Evolutionary conservation across 2,113 vertebrate genomes (phyloP), one percentile per base, ranked within the genome.

Genomic region (Falcunculus frontatus): DNA sequence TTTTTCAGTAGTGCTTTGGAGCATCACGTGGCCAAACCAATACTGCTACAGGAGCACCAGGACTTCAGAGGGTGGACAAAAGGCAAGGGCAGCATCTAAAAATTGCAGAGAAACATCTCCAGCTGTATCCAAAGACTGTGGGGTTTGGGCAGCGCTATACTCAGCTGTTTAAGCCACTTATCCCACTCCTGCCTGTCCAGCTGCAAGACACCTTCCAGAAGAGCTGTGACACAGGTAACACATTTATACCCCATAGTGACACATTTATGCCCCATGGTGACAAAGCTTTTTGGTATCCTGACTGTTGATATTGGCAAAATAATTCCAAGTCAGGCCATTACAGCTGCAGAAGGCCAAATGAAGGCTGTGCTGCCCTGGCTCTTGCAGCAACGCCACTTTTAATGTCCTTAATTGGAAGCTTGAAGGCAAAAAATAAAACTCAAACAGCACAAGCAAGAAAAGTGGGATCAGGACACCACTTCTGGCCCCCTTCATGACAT

Each of bases 261-360:
- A 37, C 16, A 12, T 42, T 10, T 5, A 30, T 3, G 11, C 6
- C 12, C 32, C 6, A 41, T 0, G 7, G 41, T 4, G 16, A 57
- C 46, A 27, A 3, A 70, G 20, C 41, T 59, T 32, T 11, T 49
- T 42, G 33, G 6, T 8, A 27, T 13, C 81, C 57, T 85, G 59
- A 44, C 47, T 59, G n/a, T 2, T 33, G 41, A 33, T 30, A 22
- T 1, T 59, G 39, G 14, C 19, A 65, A 14, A 84, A 18, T 1
- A 10, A 15, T 4, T 16, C 56, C 7, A 7, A 29, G 33, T 4
- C 9, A 6, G 84, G 67, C 62, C 88, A 70, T 80, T 16, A 21
- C 6, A 65, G 74, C 32, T 70, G 88, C 2, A 80, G 33, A 44
- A 75, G 21, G 7, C 37, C 69, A 41, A 33, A 8, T 6, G 56